Evolutionary conservation across 2,888 invertebrate species (phyloP).

Genomic region (Brenthis hecate): DNA sequence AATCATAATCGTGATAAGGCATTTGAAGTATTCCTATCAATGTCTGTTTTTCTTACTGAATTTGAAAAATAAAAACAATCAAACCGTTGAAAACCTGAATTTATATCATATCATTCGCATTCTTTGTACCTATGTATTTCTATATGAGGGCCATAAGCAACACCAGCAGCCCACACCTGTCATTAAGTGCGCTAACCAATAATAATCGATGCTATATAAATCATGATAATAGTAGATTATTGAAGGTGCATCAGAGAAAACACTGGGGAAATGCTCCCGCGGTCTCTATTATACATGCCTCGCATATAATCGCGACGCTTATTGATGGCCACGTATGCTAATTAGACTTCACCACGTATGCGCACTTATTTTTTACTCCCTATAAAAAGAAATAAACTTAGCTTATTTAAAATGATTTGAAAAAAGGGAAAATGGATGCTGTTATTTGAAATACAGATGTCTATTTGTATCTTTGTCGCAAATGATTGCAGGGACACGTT

Average conservation of each 20-base stretch:
- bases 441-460: not conserved
- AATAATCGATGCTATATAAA: conserved; percentile 77
- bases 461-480: too few relatives aligned
- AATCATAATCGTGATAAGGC: conserved; percentile 29
- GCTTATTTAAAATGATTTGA: not conserved
- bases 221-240: conserved; percentile 80
- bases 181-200: conserved; percentile 71
- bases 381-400: conserved; percentile 2
- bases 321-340: conserved; percentile 71
- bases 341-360: conserved; percentile 32
- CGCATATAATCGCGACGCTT: conserved; percentile 75
- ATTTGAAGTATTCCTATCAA: conserved; percentile 30
- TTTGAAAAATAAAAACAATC: conserved; percentile 13
- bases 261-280: conserved; percentile 72
- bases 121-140: conserved; percentile 56
- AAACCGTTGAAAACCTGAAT: conserved; percentile 8
- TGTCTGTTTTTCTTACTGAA: conserved; percentile 18
- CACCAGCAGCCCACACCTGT: conserved; percentile 62
- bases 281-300: conserved; percentile 70
- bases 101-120: conserved; percentile 29
- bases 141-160: conserved; percentile 60
- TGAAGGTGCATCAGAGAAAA: conserved; percentile 72
- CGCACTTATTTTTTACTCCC: conserved; percentile 9
- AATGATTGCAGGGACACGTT: too few relatives aligned
- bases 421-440: not conserved